Conservation (phyloP, 1,140 invertebrate genomes). For the Arctopsyche grandis region DNA sequence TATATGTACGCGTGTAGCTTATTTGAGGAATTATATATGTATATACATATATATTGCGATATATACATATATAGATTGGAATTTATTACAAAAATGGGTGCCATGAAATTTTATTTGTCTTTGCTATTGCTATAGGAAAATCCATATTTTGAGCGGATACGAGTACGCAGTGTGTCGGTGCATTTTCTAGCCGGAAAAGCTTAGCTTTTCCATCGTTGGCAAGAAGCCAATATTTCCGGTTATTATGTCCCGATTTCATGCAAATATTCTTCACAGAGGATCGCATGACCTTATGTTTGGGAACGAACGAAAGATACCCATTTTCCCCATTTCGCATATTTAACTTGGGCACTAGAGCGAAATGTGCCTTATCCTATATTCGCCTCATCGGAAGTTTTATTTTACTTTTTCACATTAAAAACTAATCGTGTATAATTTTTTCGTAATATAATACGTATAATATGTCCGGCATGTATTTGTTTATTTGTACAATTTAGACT, state of each 20-base stretch:
- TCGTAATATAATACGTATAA: too few species aligned
- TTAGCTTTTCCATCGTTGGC: slow-evolving; percentile 34
- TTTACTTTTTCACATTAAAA: too few species aligned
- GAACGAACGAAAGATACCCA: neutral
- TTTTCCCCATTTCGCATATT: neutral
- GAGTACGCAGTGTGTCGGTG: neutral
- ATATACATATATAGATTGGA: neutral
- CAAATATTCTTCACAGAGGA: slow-evolving; percentile 37
- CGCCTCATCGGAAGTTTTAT: too few species aligned
- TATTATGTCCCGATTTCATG: slow-evolving; percentile 54
- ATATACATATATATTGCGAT: neutral
- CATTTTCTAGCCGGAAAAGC: slow-evolving; percentile 28
- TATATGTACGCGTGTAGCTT: too few species aligned
- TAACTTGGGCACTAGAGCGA: neutral
- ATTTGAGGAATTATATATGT: too few species aligned
- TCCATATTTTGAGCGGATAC: neutral
- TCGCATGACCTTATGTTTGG: slow-evolving; percentile 21
- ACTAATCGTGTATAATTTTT: too few species aligned
- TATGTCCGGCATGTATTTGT: too few species aligned
- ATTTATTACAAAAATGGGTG: neutral
- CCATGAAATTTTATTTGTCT: neutral
- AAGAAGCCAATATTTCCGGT: slow-evolving; percentile 47
- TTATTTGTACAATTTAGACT: too few species aligned
- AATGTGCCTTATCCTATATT: neutral
- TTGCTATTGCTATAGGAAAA: neutral